These are phyloP conservation scores for Pseudochromis fuscus DNA, from an alignment of 2,797 vertebrate species.

Conservation along the genomic window DNA sequence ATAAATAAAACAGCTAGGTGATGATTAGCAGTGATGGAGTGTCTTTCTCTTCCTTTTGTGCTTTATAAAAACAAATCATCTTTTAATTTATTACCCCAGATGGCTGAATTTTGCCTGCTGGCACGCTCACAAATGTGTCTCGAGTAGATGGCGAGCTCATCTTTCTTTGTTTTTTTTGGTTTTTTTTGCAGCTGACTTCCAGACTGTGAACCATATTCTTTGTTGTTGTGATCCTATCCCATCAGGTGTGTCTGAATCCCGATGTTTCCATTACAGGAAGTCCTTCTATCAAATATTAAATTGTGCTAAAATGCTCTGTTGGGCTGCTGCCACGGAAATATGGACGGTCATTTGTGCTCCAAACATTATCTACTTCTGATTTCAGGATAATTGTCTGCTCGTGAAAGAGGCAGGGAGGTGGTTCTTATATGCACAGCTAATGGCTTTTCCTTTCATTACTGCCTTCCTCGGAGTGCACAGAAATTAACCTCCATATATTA, in stretches of 20 bases:
- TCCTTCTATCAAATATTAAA: constrained; percentile 73
- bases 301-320: constrained; percentile 63
- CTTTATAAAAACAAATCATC: constrained; percentile 9
- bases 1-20: constrained; percentile 4
- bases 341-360: constrained; percentile 73
- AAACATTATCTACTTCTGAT: constrained; percentile 74
- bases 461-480: constrained; percentile 66
- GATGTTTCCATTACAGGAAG: constrained; percentile 67
- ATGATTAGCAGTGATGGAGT: background rate
- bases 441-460: constrained; percentile 82
- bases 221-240: constrained; percentile 15
- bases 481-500: constrained; percentile 42
- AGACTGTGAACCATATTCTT: constrained; percentile 27
- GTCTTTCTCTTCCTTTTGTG: background rate
- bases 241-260: constrained; percentile 44
- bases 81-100: background rate
- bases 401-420: constrained; percentile 45
- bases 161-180: constrained; percentile 30
- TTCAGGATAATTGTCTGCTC: constrained; percentile 70
- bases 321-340: constrained; percentile 75
- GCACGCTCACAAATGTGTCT: background rate
- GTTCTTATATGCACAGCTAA: constrained; percentile 66
- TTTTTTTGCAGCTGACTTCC: too few relatives aligned
- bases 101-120: background rate
- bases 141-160: background rate